A percentile compares a stretch with the other conserved stretches of the same genome.
phyloP scores from a whole-genome alignment of 2,888 invertebrate species.

The Xylocampa areola region DNA sequence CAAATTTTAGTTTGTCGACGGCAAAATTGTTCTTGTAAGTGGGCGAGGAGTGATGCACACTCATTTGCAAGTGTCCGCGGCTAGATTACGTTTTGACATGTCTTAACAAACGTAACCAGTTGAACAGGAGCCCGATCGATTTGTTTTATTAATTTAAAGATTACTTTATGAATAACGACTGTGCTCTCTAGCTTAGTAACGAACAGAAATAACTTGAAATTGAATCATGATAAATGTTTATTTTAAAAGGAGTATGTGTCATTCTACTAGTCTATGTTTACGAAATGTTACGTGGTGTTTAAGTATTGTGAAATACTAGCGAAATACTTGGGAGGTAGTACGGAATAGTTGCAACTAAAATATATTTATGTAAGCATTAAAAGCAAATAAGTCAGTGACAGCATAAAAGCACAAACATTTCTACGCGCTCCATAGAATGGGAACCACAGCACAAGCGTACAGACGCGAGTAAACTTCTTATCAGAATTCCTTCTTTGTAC shows the following conservation, averaged over 20 bases:
- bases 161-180: slow-evolving; percentile 59
- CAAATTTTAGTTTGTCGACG: slow-evolving; percentile 33
- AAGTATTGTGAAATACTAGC: slow-evolving; percentile 40
- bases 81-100: slow-evolving; percentile 81
- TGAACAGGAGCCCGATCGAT: slow-evolving; percentile 66
- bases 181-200: slow-evolving; percentile 44
- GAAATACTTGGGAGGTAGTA: slow-evolving; percentile 46
- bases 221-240: slow-evolving; percentile 52
- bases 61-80: slow-evolving; percentile 81
- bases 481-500: slow-evolving; percentile 30
- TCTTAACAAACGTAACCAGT: slow-evolving; percentile 77
- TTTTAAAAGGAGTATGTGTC: slow-evolving; percentile 43
- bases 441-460: slow-evolving; percentile 65
- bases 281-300: slow-evolving; percentile 37
- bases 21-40: slow-evolving; percentile 49
- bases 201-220: slow-evolving; percentile 49
- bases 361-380: slow-evolving; percentile 62
- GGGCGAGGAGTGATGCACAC: slow-evolving; percentile 70
- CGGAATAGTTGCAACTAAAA: slow-evolving; percentile 47
- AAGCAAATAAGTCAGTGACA: slow-evolving; percentile 73
- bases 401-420: slow-evolving; percentile 72
- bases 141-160: slow-evolving; percentile 73
- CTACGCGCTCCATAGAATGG: slow-evolving; percentile 67
- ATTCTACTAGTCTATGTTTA: slow-evolving; percentile 34
- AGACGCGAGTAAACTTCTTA: slow-evolving; percentile 63